Base-by-base conservation (phyloP, 2,797 vertebrate genomes). In the Xyrichtys novacula region DNA sequence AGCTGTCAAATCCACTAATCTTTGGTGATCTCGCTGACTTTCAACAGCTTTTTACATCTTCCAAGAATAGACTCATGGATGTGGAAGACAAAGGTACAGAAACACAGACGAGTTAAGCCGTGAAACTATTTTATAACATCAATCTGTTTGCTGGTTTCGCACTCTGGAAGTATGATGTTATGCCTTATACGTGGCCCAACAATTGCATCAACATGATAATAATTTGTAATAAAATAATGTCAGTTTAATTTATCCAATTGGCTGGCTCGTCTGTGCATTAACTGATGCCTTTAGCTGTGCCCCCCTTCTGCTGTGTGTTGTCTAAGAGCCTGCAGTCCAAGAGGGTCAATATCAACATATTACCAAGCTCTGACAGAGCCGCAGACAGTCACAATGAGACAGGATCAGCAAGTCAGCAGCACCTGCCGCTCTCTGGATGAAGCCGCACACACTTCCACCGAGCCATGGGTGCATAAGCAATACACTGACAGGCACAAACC, bases 371-470 rank as follows among this genome's bases (percentile, higher is more conserved):
- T 92, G 86, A 92, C 83, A 82, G 89, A 92, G 73, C 85, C 78
- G 92, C 88, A 88, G 93, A 94, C 91, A 93, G 89, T 89, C 90
- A 87, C 89, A 92, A 92, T 91, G 90, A 93, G 90, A 89, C 86
- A 76, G 90, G 87, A 92, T 94, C 92, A 93, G 91, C 92, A 88
- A 93, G 91, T 93, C 92, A 93, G 91, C 92, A 92, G 88, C 89
- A 91, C 90, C 86, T 91, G 91, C 86, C 36, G 56, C 73, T 88
- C 74, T 77, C 74, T 85, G 70, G 78, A 73, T 54, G 49, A 67
- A 47, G 70, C 80, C 59, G 19, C 36, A 58, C 67, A 54, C 61
- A 49, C 73, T 56, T 47, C 62, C 48, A 43, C 26, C 40, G 15
- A 76, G 75, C 46, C 71, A 72, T 69, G 60, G 66, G 74, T 67